Base-by-base conservation (phyloP, 2,888 invertebrate genomes). In the Amphipyra berbera region DNA sequence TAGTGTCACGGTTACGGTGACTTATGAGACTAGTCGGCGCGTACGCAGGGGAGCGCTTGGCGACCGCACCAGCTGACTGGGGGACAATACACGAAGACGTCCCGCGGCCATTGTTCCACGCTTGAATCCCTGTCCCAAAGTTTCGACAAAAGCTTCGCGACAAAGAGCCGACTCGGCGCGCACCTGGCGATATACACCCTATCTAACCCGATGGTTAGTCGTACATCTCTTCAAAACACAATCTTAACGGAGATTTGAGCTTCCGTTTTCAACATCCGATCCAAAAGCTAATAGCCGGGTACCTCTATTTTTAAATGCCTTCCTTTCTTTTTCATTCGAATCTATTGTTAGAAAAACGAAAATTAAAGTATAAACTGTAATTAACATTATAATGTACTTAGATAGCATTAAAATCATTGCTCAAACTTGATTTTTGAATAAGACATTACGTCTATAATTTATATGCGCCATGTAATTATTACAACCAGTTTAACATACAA, bases 1-100 rank as follows among this genome's bases (percentile, higher is more conserved):
- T 62, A 65, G 61, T 68, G 61, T 69, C 76, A 81, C 57, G 76
- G 73, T 67, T 85, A 72, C 72, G 81, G 83, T 87, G 88, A 87
- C 82, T 87, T 86, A 85, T 81, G 84, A 83, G 84, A 76, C 76
- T 81, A 79, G 85, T 81, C 75, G 76, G 69, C 73, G 69, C 67
- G 52, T 61, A 72, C 77, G 83, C 79, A 84, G 82, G 88, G 88
- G 90, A 84, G 81, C 77, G 81, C 81, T 82, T 83, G 84, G 80
- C 77, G 82, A 82, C 84, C 85, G 85, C 90, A 92, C 91, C 94
- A 93, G 94, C 95, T 94, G 94, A 93, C 87, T 86, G 78, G 77
- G 79, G 88, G 87, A 94, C 93, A 94, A 93, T 91, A 76, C 87
- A 82, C 88, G 93, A 94, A 94, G 95, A 95, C 93, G 94, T 93